Base-by-base conservation (phyloP, 2,113 vertebrate genomes). In the Lepidiolamprologus cunningtoni region DNA sequence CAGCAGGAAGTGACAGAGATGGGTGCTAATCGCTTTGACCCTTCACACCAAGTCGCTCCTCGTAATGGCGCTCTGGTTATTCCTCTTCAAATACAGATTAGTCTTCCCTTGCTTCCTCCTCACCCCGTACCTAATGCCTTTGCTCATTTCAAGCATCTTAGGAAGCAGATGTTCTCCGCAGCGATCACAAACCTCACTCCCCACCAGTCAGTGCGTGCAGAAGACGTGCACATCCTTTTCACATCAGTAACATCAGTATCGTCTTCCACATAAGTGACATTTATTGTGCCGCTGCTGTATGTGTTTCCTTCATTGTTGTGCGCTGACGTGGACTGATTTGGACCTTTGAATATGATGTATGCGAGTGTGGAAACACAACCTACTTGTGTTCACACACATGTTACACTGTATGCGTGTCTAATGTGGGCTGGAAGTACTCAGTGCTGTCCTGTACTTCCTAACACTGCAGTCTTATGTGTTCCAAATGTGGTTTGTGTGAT, bases 1-100 rank as follows among this genome's bases (percentile, higher is more conserved):
- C 79, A 85, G 90, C 89, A 92, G 86, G 81, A 91, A 88, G 94
- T 92, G 88, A 94, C 87, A 86, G 84, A 87, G 79, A 87, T 87
- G 92, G 83, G 71, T 28, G 17, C 80, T 89, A 93, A 94, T 93
- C 66, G 88, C 87, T 92, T 94, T 89, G 93, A 96, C 95, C 94
- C 87, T 76, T 95, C 93, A 82, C 94, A 95, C 93, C 89, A 16
- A 61, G 92, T 91, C 93, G 91, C 89, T 91, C 87, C 90, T 47
- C 71, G 58, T 93, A 93, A 93, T 80, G 87, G 68, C 47, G 52
- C 78, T 88, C 9, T 35, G 17, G 79, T 87, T 78, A 57, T 86
- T 82, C 79, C 68, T 81, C 63, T 35, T 89, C 86, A 95, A 96
- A 97, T 93, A 95, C 89, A 95, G 94, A 96, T 93, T 89, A 92